Base-by-base conservation (phyloP, 2,888 invertebrate species). In the Hydriomena furcata region DNA sequence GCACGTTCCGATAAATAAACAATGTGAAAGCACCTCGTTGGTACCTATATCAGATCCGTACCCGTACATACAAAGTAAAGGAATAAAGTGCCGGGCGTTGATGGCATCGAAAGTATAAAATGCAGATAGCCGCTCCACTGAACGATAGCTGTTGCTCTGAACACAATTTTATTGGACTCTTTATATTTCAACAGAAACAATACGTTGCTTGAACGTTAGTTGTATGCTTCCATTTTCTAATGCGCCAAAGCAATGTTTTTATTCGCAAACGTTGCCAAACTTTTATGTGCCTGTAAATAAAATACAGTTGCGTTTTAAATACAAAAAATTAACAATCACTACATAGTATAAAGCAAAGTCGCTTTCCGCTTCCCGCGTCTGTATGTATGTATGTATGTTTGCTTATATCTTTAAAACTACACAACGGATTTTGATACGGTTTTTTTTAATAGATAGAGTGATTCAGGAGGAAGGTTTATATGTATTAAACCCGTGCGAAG, bases 41-140 rank as follows among this genome's bases (percentile, higher is more conserved):
- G 64, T 61, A 61, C 56, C 56, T 66, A 66, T 64, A 65, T 61
- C 55, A 61, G 52, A 48, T 44, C 54, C 46, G 36, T 24, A 49
- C 27, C 50, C 52, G 55, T 65, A 63, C 65, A 66, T 70, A 78
- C 78, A 82, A 79, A 76, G 80, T 79, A 79, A 79, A 75, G 72
- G 73, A 75, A 78, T 71, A 79, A 76, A 79, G 69, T 70, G 66
- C 64, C 61, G 51, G 61, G 63, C 66, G 68, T 68, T 76, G 73
- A 78, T 74, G 65, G 73, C 71, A 66, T 65, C 66, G 72, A 76
- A 73, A 76, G 78, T 80, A 82, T 84, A 84, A 85, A 84, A 84
- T 85, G 82, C 77, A 85, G 80, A 84, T 83, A 72, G 73, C 73
- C 71, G 77, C 74, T 74, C 63, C 74, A 68, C 71, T 79, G 82